Percentiles rank a stretch among this genome's conserved stretches.
Conservation (phyloP, 2,888 invertebrate species). For the Lasioglossum villosulum region DNA sequence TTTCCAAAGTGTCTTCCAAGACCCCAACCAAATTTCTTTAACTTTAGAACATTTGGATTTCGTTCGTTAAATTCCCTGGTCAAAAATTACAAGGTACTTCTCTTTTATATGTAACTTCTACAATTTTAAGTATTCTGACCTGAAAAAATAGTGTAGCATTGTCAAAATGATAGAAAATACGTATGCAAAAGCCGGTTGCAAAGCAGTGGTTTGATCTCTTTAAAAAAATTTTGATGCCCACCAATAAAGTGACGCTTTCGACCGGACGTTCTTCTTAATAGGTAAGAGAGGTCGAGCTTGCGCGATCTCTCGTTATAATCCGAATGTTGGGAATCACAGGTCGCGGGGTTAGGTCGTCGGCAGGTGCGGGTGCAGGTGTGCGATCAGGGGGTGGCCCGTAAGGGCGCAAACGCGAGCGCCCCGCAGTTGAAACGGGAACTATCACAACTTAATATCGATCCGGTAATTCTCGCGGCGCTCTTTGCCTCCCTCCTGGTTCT, state of each 20-base stretch:
- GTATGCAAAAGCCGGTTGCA: background rate
- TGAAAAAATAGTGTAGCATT: background rate
- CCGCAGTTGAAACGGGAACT: slow-evolving; percentile 80
- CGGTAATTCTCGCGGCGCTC: slow-evolving; percentile 79
- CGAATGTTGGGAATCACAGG: slow-evolving; percentile 65
- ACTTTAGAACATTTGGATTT: too few species aligned
- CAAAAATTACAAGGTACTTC: background rate
- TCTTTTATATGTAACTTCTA: background rate
- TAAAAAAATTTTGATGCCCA: background rate
- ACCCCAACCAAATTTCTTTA: background rate
- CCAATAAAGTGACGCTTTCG: slow-evolving; percentile 1
- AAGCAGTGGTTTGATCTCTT: background rate
- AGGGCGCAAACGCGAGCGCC: slow-evolving; percentile 78
- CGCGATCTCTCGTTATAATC: slow-evolving; percentile 57
- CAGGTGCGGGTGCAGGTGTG: slow-evolving; percentile 67
- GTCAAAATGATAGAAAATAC: background rate
- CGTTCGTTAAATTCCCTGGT: background rate
- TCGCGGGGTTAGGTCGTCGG: slow-evolving; percentile 72
- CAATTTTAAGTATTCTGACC: background rate
- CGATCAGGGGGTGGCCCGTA: slow-evolving; percentile 55
- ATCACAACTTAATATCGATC: slow-evolving; percentile 84
- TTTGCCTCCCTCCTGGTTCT: slow-evolving; percentile 66
- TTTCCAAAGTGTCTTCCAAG: background rate
- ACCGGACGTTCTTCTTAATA: slow-evolving; percentile 20
- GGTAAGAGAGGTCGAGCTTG: slow-evolving; percentile 40